These are phyloP conservation scores for Diaperis boleti DNA, from an alignment of 2,888 invertebrate genomes.

Conservation along the genomic window DNA sequence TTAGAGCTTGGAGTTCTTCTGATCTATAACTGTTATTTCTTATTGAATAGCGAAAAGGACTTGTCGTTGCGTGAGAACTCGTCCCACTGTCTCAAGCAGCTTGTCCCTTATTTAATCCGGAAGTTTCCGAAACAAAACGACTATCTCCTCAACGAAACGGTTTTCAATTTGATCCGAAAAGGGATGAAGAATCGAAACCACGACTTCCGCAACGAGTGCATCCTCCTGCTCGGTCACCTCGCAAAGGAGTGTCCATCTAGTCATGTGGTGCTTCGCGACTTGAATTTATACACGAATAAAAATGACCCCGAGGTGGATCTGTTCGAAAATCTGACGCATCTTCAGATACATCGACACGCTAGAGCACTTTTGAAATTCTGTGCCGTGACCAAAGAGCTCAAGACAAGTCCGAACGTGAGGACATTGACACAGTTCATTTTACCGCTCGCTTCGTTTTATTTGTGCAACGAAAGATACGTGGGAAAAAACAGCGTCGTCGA, in stretches of 20 bases:
- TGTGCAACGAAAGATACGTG: conserved; percentile 81
- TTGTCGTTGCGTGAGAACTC: conserved; percentile 85
- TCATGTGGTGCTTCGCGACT: conserved; percentile 79
- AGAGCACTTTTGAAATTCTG: conserved; percentile 85
- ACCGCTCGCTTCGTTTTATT: conserved; percentile 84
- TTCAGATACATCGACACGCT: conserved; percentile 87
- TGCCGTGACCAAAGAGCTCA: conserved; percentile 73
- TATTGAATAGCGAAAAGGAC: conserved; percentile 83
- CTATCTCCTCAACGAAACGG: conserved; percentile 78
- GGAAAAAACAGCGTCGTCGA: conserved; percentile 86
- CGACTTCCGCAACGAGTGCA: conserved; percentile 81
- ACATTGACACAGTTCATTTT: conserved; percentile 87
- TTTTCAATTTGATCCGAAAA: conserved; percentile 78
- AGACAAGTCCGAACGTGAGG: conserved; percentile 73
- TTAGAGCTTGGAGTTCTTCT: conserved; percentile 78
- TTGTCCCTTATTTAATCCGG: conserved; percentile 75
- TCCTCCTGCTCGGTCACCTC: conserved; percentile 82
- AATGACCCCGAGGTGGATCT: conserved; percentile 90
- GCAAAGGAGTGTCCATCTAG: conserved; percentile 78
- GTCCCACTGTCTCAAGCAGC: conserved; percentile 77
- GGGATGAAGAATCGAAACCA: conserved; percentile 81
- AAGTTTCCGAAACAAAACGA: conserved; percentile 72
- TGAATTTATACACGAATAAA: conserved; percentile 76
- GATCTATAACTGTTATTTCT: conserved; percentile 86
- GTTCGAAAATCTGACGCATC: conserved; percentile 92